phyloP scores from a whole-genome alignment of 2,888 invertebrate species.

The Cremastinae sp. region DNA sequence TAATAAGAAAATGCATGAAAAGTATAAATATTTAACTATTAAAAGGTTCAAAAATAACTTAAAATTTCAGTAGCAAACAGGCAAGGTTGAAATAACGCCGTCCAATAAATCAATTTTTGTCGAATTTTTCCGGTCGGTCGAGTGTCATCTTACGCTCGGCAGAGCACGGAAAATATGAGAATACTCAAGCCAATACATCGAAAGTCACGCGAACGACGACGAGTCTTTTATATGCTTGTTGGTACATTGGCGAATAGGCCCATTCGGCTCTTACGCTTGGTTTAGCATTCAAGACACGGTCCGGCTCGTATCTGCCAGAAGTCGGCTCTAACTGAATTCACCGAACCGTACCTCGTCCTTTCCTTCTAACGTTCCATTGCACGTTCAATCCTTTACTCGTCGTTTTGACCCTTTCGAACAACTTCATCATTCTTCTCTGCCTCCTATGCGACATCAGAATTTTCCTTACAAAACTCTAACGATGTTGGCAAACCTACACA shows the following conservation, averaged over 20 bases:
- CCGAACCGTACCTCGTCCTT: slow-evolving; percentile 30
- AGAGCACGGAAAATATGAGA: slow-evolving; percentile 76
- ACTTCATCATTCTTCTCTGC: slow-evolving; percentile 21
- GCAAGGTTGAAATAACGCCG: slow-evolving; percentile 69
- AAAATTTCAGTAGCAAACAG: slow-evolving; percentile 59
- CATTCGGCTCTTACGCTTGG: slow-evolving; percentile 50
- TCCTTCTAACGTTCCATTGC: slow-evolving; percentile 30
- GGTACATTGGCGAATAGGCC: slow-evolving; percentile 48
- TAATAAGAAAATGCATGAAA: neutral
- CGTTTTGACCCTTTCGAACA: slow-evolving; percentile 33
- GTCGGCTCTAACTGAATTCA: slow-evolving; percentile 59
- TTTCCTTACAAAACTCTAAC: slow-evolving; percentile 30
- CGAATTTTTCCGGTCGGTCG: slow-evolving; percentile 74
- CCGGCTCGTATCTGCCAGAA: slow-evolving; percentile 61
- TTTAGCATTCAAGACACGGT: slow-evolving; percentile 68
- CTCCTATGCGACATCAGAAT: neutral
- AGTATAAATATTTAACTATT: neutral
- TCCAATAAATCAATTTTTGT: slow-evolving; percentile 78
- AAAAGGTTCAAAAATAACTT: slow-evolving; percentile 23
- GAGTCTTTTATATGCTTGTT: slow-evolving; percentile 22
- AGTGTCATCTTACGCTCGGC: slow-evolving; percentile 73
- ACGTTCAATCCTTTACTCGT: slow-evolving; percentile 42
- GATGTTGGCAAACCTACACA: slow-evolving; percentile 19
- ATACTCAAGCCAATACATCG: slow-evolving; percentile 74
- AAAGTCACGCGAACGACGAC: slow-evolving; percentile 59